Conservation (phyloP, 53 echinoderm and acorn worm species). For the Paracentrotus lividus region DNA sequence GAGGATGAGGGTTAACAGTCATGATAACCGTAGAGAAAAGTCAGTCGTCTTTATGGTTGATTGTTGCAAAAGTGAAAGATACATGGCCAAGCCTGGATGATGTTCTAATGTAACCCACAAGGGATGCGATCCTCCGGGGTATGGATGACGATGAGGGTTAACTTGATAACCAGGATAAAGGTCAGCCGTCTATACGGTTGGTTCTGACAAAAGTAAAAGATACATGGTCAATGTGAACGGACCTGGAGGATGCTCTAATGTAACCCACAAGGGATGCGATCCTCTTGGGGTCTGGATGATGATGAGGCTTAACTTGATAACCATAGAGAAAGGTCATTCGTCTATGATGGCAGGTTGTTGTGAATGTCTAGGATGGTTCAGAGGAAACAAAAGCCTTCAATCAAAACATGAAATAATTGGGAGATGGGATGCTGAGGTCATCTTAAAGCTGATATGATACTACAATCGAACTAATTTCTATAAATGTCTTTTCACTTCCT, state of each 20-base stretch:
- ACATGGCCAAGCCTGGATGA: neutral
- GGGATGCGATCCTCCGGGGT: constrained; percentile 34
- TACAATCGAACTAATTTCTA: too few species aligned
- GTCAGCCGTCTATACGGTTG: constrained; percentile 19
- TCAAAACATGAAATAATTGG: neutral
- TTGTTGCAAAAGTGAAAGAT: neutral
- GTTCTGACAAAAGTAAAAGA: neutral
- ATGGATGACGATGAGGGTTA: neutral
- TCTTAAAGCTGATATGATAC: too few species aligned
- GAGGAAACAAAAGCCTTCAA: neutral
- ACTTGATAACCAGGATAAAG: constrained; percentile 11
- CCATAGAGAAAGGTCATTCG: constrained; percentile 26
- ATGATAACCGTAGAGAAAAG: constrained; percentile 11
- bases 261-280: neutral
- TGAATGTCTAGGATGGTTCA: neutral
- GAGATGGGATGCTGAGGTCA: neutral
- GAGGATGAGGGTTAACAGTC: neutral
- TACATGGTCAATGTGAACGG: neutral
- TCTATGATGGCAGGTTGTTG: constrained; percentile 31
- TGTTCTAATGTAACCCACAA: neutral
- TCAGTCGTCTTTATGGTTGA: constrained; percentile 8
- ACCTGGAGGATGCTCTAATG: neutral
- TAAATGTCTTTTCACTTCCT: too few species aligned
- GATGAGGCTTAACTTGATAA: constrained; percentile 1
- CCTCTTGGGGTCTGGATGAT: neutral